Evolutionary conservation across 2,888 invertebrate genomes (phyloP).

Genomic region (Penaeus monodon): DNA sequence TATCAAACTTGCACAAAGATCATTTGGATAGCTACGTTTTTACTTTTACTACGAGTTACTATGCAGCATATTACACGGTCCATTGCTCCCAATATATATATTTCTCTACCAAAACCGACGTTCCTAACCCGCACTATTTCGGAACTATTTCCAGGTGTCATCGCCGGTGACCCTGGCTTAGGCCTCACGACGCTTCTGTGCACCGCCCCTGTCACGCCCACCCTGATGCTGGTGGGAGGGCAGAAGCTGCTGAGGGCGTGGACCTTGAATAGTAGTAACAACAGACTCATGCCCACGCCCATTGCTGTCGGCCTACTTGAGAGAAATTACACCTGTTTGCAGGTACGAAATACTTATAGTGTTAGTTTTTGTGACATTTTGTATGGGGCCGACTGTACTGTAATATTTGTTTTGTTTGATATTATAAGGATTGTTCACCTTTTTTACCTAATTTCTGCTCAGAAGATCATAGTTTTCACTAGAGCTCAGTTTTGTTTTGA

Average conservation of each 20-base stretch:
- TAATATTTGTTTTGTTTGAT: too few relatives aligned
- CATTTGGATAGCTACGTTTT: too few relatives aligned
- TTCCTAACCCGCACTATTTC: background rate
- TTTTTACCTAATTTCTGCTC: too few relatives aligned
- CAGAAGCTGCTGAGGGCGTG: conserved; percentile 25
- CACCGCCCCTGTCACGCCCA: conserved; percentile 51
- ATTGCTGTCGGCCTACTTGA: conserved; percentile 55
- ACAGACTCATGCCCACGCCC: conserved; percentile 47
- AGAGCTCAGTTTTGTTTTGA: too few relatives aligned
- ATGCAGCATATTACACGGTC: too few relatives aligned
- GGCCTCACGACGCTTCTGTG: conserved; percentile 43
- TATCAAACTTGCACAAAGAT: too few relatives aligned
- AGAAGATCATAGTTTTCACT: too few relatives aligned
- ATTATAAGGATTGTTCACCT: too few relatives aligned
- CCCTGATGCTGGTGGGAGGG: conserved; percentile 53
- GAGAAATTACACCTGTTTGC: conserved; percentile 57
- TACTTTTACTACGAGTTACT: too few relatives aligned
- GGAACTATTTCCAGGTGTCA: conserved; percentile 25
- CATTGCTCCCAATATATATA: background rate
- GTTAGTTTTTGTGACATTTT: too few relatives aligned
- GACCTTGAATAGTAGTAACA: conserved; percentile 26
- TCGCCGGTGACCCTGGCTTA: conserved; percentile 48
- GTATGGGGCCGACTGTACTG: too few relatives aligned
- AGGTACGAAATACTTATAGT: conserved; percentile 22
- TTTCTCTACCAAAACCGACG: background rate